phyloP scores from a whole-genome alignment of 2,797 vertebrate species.

The Molossus alvarezi region DNA sequence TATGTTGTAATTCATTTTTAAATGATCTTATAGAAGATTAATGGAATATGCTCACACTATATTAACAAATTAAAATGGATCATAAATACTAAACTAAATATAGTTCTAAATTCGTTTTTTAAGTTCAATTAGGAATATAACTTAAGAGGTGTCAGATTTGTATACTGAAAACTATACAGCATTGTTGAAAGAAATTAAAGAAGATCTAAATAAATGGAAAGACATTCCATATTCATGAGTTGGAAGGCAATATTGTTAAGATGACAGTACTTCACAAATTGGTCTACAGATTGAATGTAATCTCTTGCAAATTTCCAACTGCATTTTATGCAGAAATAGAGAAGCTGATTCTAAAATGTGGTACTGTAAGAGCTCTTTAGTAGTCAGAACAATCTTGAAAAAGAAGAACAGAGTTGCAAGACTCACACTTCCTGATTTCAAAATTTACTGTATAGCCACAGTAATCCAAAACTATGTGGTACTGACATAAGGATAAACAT shows the following conservation, averaged over 20 bases:
- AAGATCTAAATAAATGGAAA: background rate
- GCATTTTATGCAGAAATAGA: background rate
- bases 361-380: background rate
- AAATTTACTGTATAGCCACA: background rate
- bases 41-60: background rate
- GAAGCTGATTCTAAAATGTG: background rate
- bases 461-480: background rate
- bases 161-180: background rate
- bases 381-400: background rate
- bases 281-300: background rate
- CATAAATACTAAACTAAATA: slow-evolving; percentile 36
- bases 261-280: no score
- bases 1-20: background rate
- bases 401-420: background rate
- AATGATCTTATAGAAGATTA: background rate
- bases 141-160: background rate
- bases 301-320: background rate
- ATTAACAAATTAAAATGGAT: slow-evolving; percentile 18
- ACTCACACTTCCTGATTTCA: background rate
- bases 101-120: slow-evolving; percentile 26
- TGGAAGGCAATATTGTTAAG: no score
- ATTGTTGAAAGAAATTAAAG: background rate
- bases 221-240: no score
- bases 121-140: background rate
- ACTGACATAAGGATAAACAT: background rate